Conservation (phyloP, 2,113 vertebrate genomes). For the Sander vitreus region DNA sequence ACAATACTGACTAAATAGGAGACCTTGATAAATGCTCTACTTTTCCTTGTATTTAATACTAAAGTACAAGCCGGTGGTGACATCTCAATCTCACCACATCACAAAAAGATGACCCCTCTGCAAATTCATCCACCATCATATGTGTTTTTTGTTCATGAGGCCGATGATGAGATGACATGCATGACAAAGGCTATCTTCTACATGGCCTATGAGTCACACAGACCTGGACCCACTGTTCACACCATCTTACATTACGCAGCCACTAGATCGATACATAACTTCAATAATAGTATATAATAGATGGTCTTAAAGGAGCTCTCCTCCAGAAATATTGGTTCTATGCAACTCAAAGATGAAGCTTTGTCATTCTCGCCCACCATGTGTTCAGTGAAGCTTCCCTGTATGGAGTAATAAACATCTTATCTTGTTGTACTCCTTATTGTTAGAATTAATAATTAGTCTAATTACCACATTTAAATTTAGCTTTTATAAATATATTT, state of each 20-base stretch:
- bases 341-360: constrained; percentile 17
- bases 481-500: neutral
- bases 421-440: constrained; percentile 3
- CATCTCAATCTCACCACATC: constrained; percentile 16
- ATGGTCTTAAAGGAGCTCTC: constrained; percentile 9
- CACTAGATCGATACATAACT: constrained; percentile 21
- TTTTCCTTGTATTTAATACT: neutral
- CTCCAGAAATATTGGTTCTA: constrained; percentile 9
- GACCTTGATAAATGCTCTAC: neutral
- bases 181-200: constrained; percentile 13
- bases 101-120: neutral
- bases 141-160: constrained; percentile 39
- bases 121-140: constrained; percentile 30
- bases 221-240: constrained; percentile 23
- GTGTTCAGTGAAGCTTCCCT: constrained; percentile 26
- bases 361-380: neutral
- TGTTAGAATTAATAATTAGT: constrained; percentile 29
- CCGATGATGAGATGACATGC: constrained; percentile 32
- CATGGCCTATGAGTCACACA: constrained; percentile 59
- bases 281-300: constrained; percentile 10
- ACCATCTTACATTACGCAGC: constrained; percentile 41
- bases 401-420: neutral
- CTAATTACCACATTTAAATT: neutral
- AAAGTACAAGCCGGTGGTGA: constrained; percentile 23
- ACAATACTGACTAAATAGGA: constrained; percentile 3